Percentiles rank a stretch among this genome's conserved stretches.
Evolutionary conservation across 2,888 invertebrate genomes (phyloP).

Genomic region (Archaeoteleia sp.): DNA sequence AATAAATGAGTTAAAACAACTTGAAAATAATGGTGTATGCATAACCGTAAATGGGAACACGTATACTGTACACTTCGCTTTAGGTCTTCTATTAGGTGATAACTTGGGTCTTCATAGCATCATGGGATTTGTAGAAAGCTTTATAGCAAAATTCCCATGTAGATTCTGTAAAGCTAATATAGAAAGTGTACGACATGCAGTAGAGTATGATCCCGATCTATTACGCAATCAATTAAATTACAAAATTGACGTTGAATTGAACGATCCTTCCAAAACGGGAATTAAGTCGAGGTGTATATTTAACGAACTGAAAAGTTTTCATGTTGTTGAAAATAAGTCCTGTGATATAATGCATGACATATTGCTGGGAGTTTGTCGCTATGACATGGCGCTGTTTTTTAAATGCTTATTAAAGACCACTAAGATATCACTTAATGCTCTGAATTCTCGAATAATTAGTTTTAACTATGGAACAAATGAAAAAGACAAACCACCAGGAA

Average conservation of each 20-base stretch:
- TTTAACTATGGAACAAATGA: no score
- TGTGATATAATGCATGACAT: no score
- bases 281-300: no score
- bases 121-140: slow-evolving; percentile 32
- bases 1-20: slow-evolving; percentile 32
- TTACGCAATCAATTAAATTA: slow-evolving; percentile 21
- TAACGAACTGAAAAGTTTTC: no score
- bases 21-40: slow-evolving; percentile 21
- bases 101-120: slow-evolving; percentile 41
- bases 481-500: no score
- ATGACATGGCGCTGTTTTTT: no score
- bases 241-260: slow-evolving; percentile 16
- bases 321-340: no score
- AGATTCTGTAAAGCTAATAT: slow-evolving; percentile 25
- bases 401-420: no score
- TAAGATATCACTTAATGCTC: no score
- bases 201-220: neutral
- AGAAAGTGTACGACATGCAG: slow-evolving; percentile 2
- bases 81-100: slow-evolving; percentile 16
- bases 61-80: slow-evolving; percentile 11
- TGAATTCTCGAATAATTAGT: no score
- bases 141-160: slow-evolving; percentile 37
- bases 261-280: slow-evolving; percentile 6
- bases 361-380: no score
- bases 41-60: slow-evolving; percentile 7